Evolutionary conservation across 1,140 invertebrate species (phyloP).

Genomic region (Bombus sibiricus): DNA sequence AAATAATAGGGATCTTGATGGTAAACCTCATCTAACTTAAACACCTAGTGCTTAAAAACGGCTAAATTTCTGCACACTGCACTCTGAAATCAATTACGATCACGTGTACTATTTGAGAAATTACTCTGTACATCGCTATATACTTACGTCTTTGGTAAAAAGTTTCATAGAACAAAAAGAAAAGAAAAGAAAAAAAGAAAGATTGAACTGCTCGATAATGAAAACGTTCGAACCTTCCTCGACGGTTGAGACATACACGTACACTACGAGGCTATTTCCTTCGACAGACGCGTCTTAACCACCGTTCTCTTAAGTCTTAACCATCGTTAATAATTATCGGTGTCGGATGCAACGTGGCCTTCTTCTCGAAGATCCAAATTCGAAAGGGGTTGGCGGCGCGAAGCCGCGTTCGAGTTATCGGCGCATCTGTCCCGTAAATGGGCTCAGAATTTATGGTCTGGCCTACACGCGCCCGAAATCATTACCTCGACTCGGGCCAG

Average conservation of each 20-base stretch:
- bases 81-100: no score
- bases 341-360: slow-evolving; percentile 39
- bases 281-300: slow-evolving; percentile 54
- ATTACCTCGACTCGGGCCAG: slow-evolving; percentile 67
- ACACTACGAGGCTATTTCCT: background rate
- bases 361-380: slow-evolving; percentile 31
- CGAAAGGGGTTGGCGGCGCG: slow-evolving; percentile 68
- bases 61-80: no score
- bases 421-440: slow-evolving; percentile 81
- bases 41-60: no score
- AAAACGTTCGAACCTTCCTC: slow-evolving; percentile 27
- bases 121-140: no score
- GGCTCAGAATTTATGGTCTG: slow-evolving; percentile 76
- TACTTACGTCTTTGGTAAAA: background rate
- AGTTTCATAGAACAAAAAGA: background rate
- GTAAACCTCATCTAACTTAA: no score
- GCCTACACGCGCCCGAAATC: slow-evolving; percentile 78
- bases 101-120: no score
- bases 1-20: no score
- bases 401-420: slow-evolving; percentile 74
- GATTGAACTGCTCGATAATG: slow-evolving; percentile 1
- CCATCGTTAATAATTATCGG: slow-evolving; percentile 61
- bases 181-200: background rate
- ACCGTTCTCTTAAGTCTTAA: slow-evolving; percentile 42
- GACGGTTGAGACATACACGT: background rate